Conservation (phyloP, 2,888 invertebrate genomes). For the Agrotis ipsilon region DNA sequence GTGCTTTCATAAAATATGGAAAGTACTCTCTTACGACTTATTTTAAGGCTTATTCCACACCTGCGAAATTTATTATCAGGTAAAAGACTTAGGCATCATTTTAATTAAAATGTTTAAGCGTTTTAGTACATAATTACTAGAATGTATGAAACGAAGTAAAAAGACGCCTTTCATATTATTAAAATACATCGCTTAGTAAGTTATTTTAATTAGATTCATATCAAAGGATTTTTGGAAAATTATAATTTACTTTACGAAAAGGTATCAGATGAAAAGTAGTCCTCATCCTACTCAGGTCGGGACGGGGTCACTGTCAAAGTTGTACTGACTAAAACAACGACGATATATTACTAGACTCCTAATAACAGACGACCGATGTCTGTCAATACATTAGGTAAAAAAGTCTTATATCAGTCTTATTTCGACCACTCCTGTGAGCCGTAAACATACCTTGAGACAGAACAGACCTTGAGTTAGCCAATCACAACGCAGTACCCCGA, state of each 20-base stretch:
- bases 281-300: too few species aligned
- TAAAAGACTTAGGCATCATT: not conserved
- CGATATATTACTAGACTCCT: too few species aligned
- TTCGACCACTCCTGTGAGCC: too few species aligned
- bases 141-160: not conserved
- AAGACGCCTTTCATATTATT: slow-evolving; percentile 21
- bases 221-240: slow-evolving; percentile 38
- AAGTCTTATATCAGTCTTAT: too few species aligned
- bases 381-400: too few species aligned
- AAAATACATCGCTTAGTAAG: slow-evolving; percentile 5
- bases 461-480: too few species aligned
- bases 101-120: slow-evolving; percentile 27
- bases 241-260: slow-evolving; percentile 28
- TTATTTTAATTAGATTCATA: slow-evolving; percentile 26
- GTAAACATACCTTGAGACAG: too few species aligned
- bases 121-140: not conserved
- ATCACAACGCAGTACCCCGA: too few species aligned
- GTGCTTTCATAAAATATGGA: slow-evolving; percentile 28
- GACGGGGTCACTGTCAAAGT: too few species aligned
- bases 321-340: too few species aligned
- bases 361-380: too few species aligned
- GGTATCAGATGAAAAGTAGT: too few species aligned
- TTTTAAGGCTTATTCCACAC: not conserved
- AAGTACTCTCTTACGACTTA: slow-evolving; percentile 1
- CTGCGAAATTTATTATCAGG: not conserved